These are phyloP conservation scores for Agonopterix subpropinquella DNA, from an alignment of 2,888 invertebrate species.

Conservation along the genomic window DNA sequence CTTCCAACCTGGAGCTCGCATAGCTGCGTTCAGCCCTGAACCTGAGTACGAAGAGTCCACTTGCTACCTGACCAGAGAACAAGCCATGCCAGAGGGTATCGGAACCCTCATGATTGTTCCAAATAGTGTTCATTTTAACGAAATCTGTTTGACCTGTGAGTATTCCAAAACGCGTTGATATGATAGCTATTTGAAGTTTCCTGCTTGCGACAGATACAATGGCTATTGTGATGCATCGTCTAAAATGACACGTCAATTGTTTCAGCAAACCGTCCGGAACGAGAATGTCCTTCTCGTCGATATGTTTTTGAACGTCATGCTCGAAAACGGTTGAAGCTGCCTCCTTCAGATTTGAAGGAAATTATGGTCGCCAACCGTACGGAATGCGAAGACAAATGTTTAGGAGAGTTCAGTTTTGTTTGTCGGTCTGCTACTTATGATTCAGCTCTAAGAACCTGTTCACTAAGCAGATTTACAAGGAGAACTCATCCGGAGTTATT, in stretches of 20 bases:
- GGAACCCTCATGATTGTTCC: slow-evolving; percentile 92
- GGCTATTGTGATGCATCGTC: slow-evolving; percentile 4
- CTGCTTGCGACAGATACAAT: not conserved
- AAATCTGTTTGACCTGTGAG: slow-evolving; percentile 92
- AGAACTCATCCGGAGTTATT: slow-evolving; percentile 90
- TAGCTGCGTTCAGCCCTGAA: slow-evolving; percentile 86
- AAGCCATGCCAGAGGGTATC: slow-evolving; percentile 91
- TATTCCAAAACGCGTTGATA: slow-evolving; percentile 17
- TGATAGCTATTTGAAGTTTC: not conserved
- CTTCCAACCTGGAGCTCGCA: slow-evolving; percentile 91
- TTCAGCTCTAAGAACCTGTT: slow-evolving; percentile 84
- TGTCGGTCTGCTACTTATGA: slow-evolving; percentile 93
- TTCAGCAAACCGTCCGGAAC: slow-evolving; percentile 85
- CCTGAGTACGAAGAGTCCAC: slow-evolving; percentile 93
- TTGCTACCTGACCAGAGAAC: slow-evolving; percentile 90
- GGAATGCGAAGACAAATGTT: slow-evolving; percentile 92
- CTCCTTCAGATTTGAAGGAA: slow-evolving; percentile 88
- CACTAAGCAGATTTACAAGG: slow-evolving; percentile 87
- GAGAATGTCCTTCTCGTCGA: slow-evolving; percentile 91
- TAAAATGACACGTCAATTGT: slow-evolving; percentile 13
- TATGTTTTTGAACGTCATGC: slow-evolving; percentile 93
- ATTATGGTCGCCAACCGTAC: slow-evolving; percentile 89
- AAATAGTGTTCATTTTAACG: slow-evolving; percentile 92
- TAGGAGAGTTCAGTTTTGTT: slow-evolving; percentile 91
- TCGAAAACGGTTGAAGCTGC: slow-evolving; percentile 87